A percentile compares a stretch with the other conserved stretches of the same genome.
Conservation (phyloP, 2,113 vertebrate species). For the Lethenteron reissneri region DNA sequence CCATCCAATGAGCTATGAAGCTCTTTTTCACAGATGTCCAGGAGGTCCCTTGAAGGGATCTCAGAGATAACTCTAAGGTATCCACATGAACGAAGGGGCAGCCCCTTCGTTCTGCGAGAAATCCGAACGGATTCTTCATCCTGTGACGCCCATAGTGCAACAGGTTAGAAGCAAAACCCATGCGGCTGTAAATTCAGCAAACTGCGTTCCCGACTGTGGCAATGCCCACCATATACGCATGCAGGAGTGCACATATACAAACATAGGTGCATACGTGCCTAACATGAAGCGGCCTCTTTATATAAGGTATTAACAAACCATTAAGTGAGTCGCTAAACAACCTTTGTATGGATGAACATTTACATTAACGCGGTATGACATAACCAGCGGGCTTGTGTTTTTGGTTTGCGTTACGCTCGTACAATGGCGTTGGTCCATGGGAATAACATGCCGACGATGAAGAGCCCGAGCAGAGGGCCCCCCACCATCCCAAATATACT, state of each 20-base stretch:
- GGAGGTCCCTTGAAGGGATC: too few relatives aligned
- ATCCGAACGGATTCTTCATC: too few relatives aligned
- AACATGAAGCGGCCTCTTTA: neutral
- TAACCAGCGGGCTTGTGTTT: neutral
- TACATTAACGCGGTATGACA: neutral
- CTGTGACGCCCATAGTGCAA: too few relatives aligned
- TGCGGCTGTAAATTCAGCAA: too few relatives aligned
- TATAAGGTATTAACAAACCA: neutral
- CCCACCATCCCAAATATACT: constrained; percentile 96
- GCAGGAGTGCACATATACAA: neutral
- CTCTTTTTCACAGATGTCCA: too few relatives aligned
- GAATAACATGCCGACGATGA: constrained; percentile 85
- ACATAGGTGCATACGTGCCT: neutral
- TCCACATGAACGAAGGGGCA: too few relatives aligned
- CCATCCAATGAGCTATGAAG: too few relatives aligned
- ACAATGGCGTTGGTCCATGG: constrained; percentile 64
- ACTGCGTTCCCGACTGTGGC: too few relatives aligned
- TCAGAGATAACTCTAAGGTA: too few relatives aligned
- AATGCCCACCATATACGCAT: neutral
- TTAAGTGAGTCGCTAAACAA: neutral
- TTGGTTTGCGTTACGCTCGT: constrained; percentile 18
- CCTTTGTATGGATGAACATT: neutral
- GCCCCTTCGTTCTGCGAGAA: too few relatives aligned
- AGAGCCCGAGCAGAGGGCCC: constrained; percentile 63
- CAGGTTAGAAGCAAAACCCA: too few relatives aligned